Base-by-base conservation (phyloP, 2,888 invertebrate genomes). In the Sarcophaga rosellei region DNA sequence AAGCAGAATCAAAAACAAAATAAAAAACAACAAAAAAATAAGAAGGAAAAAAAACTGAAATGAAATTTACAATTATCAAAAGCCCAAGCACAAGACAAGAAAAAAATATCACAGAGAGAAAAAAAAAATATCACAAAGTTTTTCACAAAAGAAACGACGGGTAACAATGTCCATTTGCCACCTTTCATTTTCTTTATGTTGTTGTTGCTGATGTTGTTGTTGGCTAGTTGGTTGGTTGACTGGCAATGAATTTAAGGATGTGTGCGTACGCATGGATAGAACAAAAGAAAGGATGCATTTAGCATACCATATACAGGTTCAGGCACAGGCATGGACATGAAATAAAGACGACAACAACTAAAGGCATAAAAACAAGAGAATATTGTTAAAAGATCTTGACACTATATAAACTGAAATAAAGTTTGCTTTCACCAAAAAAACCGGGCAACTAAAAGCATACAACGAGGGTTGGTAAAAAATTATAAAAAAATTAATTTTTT, bases 141-240 rank as follows among this genome's bases (percentile, higher is more conserved):
- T 73, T 63, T 72, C 61, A 47, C 66, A 79, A 74, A 81, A 61
- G 59, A 53, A 76, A 23, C 35, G 35, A 35, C 8, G 35, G 8
- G 73, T 79, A 82, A 80, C 79, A 82, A 76, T 80, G 82, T 80
- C 82, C 79, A 82, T 76, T 82, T 86, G 79, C 74, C 70, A 82
- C 76, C 79, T 82, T 68, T 75, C 70, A 85, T 85, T 70, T 70
- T 81, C 68, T 23, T 82, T 17, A 68, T 68, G 44, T 12, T 15
- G 17, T 23, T 57, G 8, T 35, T 47, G 5, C 3, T 69, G n/a
- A 0, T 47, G 4, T 45, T 6, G 20, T 23, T 23, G 25, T 20
- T 20, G 3, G 15, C 53, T 53, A 1, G 17, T 4, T 17, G 17
- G 53, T 53, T 53, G 3, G 15, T 17, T 53, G 53, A 15, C 17